Conservation (phyloP, 1,140 invertebrate genomes). For the Tachypleus tridentatus region DNA sequence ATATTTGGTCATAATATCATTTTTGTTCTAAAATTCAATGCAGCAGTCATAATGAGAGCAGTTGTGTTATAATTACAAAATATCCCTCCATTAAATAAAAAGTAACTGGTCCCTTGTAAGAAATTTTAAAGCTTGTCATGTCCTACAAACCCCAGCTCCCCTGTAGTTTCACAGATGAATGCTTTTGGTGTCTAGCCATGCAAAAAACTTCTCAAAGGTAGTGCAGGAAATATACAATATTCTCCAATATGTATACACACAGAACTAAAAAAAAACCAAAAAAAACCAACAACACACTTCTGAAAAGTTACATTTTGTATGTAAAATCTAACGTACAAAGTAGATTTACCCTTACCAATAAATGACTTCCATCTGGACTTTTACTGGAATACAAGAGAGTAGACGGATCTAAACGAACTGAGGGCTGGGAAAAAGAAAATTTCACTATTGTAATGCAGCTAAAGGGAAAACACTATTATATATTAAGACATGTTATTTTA, state of each 20-base stretch:
- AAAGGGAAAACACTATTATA: too few species aligned
- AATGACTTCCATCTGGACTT: conserved; percentile 40
- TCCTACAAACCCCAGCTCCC: background rate
- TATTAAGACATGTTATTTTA: too few species aligned
- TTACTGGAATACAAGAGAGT: conserved; percentile 44
- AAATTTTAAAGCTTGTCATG: too few species aligned
- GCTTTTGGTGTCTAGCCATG: background rate
- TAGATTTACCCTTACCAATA: conserved; percentile 34
- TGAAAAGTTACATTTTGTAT: background rate
- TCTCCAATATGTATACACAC: background rate
- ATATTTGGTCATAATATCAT: too few species aligned
- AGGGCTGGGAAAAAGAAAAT: conserved; percentile 33
- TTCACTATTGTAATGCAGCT: too few species aligned
- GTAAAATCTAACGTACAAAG: background rate
- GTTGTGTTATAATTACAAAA: too few species aligned
- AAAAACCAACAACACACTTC: background rate
- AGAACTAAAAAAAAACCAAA: background rate
- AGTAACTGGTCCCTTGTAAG: too few species aligned
- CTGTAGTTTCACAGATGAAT: background rate
- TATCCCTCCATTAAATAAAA: too few species aligned
- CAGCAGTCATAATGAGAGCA: too few species aligned
- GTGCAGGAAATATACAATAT: background rate
- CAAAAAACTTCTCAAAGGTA: too few species aligned
- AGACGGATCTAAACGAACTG: conserved; percentile 44
- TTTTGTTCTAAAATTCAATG: too few species aligned